A percentile compares a stretch with the other conserved stretches of the same genome.
Evolutionary conservation across 2,113 vertebrate genomes (phyloP).

Genomic region (Psettodes erumei): DNA sequence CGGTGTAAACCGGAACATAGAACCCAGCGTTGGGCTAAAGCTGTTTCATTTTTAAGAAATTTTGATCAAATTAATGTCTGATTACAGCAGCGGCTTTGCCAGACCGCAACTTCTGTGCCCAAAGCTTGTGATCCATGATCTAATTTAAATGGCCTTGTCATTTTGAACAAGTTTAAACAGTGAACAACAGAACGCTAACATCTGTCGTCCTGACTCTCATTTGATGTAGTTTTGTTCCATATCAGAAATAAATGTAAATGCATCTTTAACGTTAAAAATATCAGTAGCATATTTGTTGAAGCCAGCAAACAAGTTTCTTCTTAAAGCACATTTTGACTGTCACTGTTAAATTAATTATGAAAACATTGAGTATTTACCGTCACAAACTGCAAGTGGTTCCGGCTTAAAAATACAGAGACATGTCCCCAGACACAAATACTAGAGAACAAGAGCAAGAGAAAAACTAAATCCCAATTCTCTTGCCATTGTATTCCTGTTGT

Average conservation of each 20-base stretch:
- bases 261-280: neutral
- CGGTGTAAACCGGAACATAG: conserved; percentile 2
- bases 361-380: conserved; percentile 35
- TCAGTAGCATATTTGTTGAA: neutral
- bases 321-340: neutral
- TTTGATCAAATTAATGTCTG: neutral
- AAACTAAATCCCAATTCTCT: neutral
- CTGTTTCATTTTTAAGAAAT: neutral
- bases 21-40: neutral
- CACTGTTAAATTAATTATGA: conserved; percentile 33
- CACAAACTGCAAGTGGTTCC: conserved; percentile 14
- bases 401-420: conserved; percentile 10
- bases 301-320: neutral
- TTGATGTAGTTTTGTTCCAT: no score
- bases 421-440: conserved; percentile 13
- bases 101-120: neutral
- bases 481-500: neutral
- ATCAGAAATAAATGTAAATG: no score
- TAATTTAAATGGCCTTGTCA: neutral
- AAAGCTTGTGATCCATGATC: neutral
- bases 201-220: no score
- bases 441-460: no score
- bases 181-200: neutral
- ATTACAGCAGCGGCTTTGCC: no score
- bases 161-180: neutral